Evolutionary conservation across 2,113 vertebrate species (phyloP).

Genomic region (Halichoerus grypus): DNA sequence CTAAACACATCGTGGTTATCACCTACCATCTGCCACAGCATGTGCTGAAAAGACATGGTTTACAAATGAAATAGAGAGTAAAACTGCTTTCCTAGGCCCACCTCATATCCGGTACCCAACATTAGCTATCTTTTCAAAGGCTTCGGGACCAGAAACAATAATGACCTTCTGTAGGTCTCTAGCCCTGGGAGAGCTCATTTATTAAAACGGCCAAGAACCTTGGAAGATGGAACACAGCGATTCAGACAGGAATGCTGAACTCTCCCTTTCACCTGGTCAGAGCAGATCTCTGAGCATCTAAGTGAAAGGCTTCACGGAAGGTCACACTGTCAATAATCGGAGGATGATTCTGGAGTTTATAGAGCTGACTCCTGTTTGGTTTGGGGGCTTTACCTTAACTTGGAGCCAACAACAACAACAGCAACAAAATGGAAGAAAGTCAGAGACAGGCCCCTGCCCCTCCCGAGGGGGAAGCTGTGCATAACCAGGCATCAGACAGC

Average conservation of each 20-base stretch:
- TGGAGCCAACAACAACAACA: background rate
- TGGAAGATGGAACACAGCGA: background rate
- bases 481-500: background rate
- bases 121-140: slow-evolving; percentile 16
- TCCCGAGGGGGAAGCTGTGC: background rate
- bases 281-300: background rate
- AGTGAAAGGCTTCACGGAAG: background rate
- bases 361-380: background rate
- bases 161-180: background rate
- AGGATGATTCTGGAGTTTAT: background rate
- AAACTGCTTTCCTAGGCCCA: slow-evolving; percentile 46
- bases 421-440: background rate
- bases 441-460: background rate
- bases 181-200: background rate
- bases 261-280: background rate
- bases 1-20: background rate
- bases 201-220: background rate
- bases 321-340: background rate
- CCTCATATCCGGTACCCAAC: background rate
- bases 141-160: background rate
- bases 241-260: background rate
- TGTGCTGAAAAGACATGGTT: slow-evolving; percentile 66
- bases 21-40: slow-evolving; percentile 66
- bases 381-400: background rate
- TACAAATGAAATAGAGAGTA: slow-evolving; percentile 58